Evolutionary conservation across 92 coral and sea anemone species (phyloP).

Genomic region (Phenganax stokvisi): DNA sequence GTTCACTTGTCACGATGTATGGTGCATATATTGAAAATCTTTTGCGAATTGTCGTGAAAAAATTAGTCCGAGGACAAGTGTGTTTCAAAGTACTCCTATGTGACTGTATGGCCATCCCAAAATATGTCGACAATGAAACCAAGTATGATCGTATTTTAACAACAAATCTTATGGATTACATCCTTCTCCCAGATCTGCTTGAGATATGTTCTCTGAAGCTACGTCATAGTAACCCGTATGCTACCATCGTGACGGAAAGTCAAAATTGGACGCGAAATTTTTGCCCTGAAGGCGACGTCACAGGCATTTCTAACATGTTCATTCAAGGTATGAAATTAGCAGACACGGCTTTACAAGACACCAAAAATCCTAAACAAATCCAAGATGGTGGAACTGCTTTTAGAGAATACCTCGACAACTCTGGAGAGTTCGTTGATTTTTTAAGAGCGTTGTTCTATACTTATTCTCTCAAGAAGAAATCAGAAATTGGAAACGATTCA

Average conservation of each 20-base stretch:
- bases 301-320: not conserved
- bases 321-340: not conserved
- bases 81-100: conserved; percentile 41
- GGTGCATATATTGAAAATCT: conserved; percentile 53
- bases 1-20: conserved; percentile 56
- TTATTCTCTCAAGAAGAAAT: not conserved
- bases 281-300: conserved; percentile 4
- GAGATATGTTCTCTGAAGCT: conserved; percentile 43
- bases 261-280: conserved; percentile 29
- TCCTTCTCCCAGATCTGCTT: conserved; percentile 49
- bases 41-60: conserved; percentile 36
- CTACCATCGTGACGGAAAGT: conserved; percentile 52
- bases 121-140: conserved; percentile 40
- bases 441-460: conserved; percentile 53
- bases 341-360: not conserved
- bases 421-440: conserved; percentile 46
- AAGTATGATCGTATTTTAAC: conserved; percentile 60
- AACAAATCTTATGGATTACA: conserved; percentile 55
- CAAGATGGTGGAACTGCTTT: conserved; percentile 1
- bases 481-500: not conserved
- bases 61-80: conserved; percentile 35
- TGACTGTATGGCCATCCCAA: conserved; percentile 49
- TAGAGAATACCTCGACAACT: conserved; percentile 50
- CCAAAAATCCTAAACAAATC: not conserved
- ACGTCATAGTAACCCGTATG: conserved; percentile 36